These are phyloP conservation scores for Diachasma alloeum DNA, from an alignment of 1,140 invertebrate genomes.

Conservation along the genomic window DNA sequence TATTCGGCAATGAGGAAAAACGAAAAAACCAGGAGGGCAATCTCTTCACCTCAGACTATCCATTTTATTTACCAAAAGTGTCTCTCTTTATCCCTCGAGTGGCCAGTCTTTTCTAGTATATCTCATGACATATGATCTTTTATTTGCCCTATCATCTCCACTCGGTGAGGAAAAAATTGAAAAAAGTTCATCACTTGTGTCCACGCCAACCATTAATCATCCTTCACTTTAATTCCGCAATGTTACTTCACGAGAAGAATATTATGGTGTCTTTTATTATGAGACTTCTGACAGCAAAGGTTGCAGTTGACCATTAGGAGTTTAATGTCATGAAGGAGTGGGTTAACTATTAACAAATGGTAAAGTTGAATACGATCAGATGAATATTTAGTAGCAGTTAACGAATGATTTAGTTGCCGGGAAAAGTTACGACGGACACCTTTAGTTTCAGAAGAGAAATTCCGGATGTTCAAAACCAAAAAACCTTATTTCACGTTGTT, in stretches of 20 bases:
- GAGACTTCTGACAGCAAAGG: no score
- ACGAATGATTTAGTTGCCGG: no score
- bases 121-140: background rate
- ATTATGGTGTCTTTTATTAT: no score
- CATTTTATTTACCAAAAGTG: constrained; percentile 30
- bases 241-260: background rate
- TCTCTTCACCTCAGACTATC: constrained; percentile 29
- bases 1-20: constrained; percentile 23
- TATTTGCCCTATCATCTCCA: background rate
- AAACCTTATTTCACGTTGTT: no score
- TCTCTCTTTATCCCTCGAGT: constrained; percentile 22
- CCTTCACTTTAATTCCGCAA: constrained; percentile 25
- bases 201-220: constrained; percentile 40
- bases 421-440: no score
- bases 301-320: no score
- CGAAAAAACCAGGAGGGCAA: constrained; percentile 26
- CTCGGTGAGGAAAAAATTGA: background rate
- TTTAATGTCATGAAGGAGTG: no score
- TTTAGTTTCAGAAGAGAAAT: no score
- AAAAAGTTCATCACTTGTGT: background rate
- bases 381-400: no score
- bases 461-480: no score
- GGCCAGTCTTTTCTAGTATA: constrained; percentile 16
- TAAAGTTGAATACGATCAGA: no score
- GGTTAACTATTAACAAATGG: no score